Evolutionary conservation across 2,797 vertebrate genomes (phyloP).

Genomic region (Megalops cyprinoides): DNA sequence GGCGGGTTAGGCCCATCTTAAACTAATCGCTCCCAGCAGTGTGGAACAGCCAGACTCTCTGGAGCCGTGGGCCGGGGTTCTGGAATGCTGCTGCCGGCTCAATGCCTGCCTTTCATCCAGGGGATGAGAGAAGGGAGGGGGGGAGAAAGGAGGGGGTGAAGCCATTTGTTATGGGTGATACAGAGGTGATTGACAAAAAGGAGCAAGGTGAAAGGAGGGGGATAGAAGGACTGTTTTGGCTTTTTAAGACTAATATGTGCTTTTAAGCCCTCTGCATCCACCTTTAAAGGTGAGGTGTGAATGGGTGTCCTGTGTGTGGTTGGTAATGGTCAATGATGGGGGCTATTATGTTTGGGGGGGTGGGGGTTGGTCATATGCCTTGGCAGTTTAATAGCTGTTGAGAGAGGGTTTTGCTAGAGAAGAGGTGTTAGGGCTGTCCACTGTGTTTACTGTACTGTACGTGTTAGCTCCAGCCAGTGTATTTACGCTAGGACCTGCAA

Average conservation of each 20-base stretch:
- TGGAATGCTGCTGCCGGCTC: conserved; percentile 90
- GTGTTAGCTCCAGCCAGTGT: too few species aligned
- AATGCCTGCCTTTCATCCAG: conserved; percentile 82
- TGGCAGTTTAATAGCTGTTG: neutral
- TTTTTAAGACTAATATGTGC: neutral
- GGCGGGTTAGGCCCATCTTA: conserved; percentile 85
- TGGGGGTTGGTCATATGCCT: neutral
- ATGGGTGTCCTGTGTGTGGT: neutral
- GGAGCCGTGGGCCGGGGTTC: conserved; percentile 89
- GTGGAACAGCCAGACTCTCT: conserved; percentile 93
- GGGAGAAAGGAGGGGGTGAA: conserved; percentile 2
- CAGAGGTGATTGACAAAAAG: conserved; percentile 66
- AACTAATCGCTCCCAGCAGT: conserved; percentile 98
- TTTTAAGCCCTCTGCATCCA: too few species aligned
- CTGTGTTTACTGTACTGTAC: too few species aligned
- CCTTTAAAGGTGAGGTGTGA: too few species aligned
- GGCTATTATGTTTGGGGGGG: neutral
- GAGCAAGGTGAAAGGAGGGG: conserved; percentile 47
- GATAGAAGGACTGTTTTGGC: neutral
- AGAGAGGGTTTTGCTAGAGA: too few species aligned
- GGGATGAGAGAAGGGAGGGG: neutral
- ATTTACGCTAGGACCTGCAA: too few species aligned
- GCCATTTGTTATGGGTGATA: conserved; percentile 73
- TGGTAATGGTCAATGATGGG: too few species aligned
- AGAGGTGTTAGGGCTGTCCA: too few species aligned